Evolutionary conservation across 2,797 vertebrate genomes (phyloP).

Genomic region (Cryptoblepharus egeriae): DNA sequence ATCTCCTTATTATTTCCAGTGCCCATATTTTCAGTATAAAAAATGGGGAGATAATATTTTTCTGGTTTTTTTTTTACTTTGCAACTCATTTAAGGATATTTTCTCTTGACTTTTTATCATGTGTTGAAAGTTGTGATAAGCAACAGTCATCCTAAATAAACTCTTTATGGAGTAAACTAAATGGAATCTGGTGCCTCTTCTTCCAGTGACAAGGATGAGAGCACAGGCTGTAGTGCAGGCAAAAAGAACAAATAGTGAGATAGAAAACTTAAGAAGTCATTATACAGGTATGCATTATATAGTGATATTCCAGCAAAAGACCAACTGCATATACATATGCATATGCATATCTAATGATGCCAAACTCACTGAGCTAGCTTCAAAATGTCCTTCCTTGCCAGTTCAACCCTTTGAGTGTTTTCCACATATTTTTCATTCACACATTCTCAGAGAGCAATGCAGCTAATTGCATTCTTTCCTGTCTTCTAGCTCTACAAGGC

Average conservation of each 20-base stretch:
- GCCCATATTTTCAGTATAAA: conserved; percentile 19
- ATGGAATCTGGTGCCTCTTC: neutral
- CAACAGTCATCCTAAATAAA: conserved; percentile 22
- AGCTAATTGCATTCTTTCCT: too few relatives aligned
- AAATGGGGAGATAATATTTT: conserved; percentile 37
- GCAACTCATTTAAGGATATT: conserved; percentile 6
- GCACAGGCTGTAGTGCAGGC: neutral
- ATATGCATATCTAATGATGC: too few relatives aligned
- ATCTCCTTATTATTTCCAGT: conserved; percentile 53
- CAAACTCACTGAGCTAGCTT: too few relatives aligned
- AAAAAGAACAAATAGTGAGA: neutral
- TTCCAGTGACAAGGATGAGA: neutral
- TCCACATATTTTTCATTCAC: too few relatives aligned
- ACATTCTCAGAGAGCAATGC: too few relatives aligned
- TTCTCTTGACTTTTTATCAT: conserved; percentile 38
- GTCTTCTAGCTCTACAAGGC: too few relatives aligned
- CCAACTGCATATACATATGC: too few relatives aligned
- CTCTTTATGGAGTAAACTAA: neutral
- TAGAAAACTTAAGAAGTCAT: neutral
- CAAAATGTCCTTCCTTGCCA: too few relatives aligned
- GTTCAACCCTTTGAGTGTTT: too few relatives aligned
- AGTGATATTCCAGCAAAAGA: too few relatives aligned
- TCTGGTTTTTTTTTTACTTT: conserved; percentile 16
- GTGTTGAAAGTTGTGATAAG: conserved; percentile 5
- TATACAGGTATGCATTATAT: too few relatives aligned